phyloP scores from a whole-genome alignment of 2,888 invertebrate species.

The Notodonta ziczac region DNA sequence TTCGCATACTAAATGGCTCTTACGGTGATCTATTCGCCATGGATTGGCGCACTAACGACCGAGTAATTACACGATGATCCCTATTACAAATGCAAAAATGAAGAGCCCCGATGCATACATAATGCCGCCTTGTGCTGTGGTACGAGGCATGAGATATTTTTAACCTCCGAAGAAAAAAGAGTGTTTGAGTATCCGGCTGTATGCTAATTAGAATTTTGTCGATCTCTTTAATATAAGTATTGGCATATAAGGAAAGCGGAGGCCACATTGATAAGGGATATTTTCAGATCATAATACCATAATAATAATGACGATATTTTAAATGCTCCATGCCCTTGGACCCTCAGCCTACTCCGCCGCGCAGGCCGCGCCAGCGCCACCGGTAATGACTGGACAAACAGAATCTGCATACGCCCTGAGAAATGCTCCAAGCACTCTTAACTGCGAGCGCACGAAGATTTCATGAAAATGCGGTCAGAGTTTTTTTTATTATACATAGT shows the following conservation, averaged over 20 bases:
- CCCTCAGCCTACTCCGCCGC: constrained; percentile 18
- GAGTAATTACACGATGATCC: constrained; percentile 82
- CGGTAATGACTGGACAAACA: constrained; percentile 86
- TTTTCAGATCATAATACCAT: no score
- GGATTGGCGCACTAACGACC: constrained; percentile 77
- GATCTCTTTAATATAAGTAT: no score
- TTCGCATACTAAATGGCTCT: constrained; percentile 53
- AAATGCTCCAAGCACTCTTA: constrained; percentile 31
- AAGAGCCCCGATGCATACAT: constrained; percentile 73
- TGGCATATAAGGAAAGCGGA: no score
- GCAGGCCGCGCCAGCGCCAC: constrained; percentile 50
- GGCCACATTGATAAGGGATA: no score
- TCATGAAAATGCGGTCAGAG: neutral
- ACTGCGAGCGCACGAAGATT: neutral
- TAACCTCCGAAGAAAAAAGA: no score
- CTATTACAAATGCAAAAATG: constrained; percentile 82
- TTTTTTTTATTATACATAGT: neutral
- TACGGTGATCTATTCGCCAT: constrained; percentile 46
- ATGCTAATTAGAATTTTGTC: no score
- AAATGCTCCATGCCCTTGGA: constrained; percentile 27
- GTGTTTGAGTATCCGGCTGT: no score
- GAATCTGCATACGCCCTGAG: constrained; percentile 82
- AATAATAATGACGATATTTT: neutral
- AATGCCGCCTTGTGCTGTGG: constrained; percentile 56
- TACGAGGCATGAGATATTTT: constrained; percentile 45